phyloP scores from a whole-genome alignment of 2,888 invertebrate genomes.

The Drosophila subsilvestris region DNA sequence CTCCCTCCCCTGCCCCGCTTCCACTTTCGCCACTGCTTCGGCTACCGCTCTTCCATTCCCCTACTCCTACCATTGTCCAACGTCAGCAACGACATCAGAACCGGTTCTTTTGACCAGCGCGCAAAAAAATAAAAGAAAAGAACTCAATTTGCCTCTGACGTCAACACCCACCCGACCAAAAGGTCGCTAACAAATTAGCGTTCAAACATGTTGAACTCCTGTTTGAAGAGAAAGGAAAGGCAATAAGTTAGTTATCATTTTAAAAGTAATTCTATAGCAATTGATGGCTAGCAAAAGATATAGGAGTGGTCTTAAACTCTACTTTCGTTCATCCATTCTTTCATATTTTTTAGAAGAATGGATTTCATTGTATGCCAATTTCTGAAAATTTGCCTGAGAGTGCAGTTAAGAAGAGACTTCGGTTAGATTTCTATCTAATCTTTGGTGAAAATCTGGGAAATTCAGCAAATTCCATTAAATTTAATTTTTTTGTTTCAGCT shows the following conservation, averaged over 20 bases:
- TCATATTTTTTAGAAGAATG: background rate
- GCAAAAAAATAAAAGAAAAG: conserved; percentile 42
- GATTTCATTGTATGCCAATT: background rate
- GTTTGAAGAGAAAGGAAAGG: background rate
- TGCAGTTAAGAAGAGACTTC: background rate
- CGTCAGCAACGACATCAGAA: conserved; percentile 51
- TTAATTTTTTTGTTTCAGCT: background rate
- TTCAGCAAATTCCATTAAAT: background rate
- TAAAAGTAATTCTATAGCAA: background rate
- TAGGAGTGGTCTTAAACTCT: background rate
- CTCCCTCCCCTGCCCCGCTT: conserved; percentile 17
- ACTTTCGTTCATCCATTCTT: background rate
- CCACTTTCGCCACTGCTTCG: conserved; percentile 7
- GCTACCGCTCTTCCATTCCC: conserved; percentile 31
- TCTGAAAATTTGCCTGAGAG: background rate
- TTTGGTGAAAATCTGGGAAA: background rate
- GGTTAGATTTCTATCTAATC: background rate
- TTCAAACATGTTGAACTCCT: conserved; percentile 33
- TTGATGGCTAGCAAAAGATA: background rate
- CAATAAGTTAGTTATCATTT: background rate
- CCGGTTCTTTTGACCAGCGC: conserved; percentile 72
- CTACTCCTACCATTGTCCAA: conserved; percentile 42
- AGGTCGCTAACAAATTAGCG: conserved; percentile 41
- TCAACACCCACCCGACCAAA: conserved; percentile 66
- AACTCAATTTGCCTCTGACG: conserved; percentile 66